Percentiles rank a stretch among this genome's conserved stretches.
Conservation (phyloP, 2,888 invertebrate species). For the Anodontia alba region DNA sequence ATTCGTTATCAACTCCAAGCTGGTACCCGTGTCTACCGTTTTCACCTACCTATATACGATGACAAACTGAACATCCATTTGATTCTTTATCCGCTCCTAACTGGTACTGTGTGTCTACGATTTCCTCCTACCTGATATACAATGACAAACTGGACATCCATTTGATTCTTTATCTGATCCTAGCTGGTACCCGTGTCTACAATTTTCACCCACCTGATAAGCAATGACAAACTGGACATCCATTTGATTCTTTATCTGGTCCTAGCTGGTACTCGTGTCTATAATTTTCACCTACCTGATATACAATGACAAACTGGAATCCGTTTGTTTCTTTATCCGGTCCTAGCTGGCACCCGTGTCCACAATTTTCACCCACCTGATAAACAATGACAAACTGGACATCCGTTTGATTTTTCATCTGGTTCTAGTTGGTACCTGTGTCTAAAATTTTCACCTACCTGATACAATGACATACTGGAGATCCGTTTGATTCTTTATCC, state of each 20-base stretch:
- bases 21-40: slow-evolving; percentile 14
- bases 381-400: slow-evolving; percentile 42
- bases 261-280: slow-evolving; percentile 29
- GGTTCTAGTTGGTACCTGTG: slow-evolving; percentile 34
- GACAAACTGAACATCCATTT: slow-evolving; percentile 49
- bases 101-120: too few relatives aligned
- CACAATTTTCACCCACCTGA: not conserved
- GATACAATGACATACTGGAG: too few relatives aligned
- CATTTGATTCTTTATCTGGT: slow-evolving; percentile 29
- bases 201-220: not conserved
- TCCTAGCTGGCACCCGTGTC: slow-evolving; percentile 29
- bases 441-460: too few relatives aligned
- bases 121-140: too few relatives aligned
- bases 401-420: slow-evolving; percentile 34
- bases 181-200: slow-evolving; percentile 20
- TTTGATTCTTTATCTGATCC: slow-evolving; percentile 33
- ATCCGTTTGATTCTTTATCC: slow-evolving; percentile 35
- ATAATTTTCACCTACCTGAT: not conserved
- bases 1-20: slow-evolving; percentile 29
- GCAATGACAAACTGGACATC: slow-evolving; percentile 47
- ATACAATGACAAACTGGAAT: slow-evolving; percentile 43
- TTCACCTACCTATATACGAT: slow-evolving; percentile 20
- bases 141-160: slow-evolving; percentile 50
- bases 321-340: slow-evolving; percentile 33
- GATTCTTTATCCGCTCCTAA: slow-evolving; percentile 30